These are phyloP conservation scores for Oreochromis niloticus DNA, from an alignment of 2,113 vertebrate species.

Conservation along the genomic window DNA sequence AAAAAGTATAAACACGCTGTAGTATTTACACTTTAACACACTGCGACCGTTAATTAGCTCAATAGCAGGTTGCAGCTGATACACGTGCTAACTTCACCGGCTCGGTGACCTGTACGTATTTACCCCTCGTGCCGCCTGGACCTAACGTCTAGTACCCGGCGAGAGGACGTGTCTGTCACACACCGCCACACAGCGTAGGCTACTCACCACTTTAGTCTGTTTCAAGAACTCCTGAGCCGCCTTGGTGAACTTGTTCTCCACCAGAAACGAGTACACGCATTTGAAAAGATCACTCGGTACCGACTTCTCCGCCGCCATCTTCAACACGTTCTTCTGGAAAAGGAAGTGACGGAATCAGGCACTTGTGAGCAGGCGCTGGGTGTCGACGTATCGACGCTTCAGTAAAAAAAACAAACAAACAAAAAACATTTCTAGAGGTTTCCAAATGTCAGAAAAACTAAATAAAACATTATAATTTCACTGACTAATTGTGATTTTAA, in stretches of 20 bases:
- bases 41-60: background rate
- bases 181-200: background rate
- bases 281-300: conserved; percentile 76
- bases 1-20: background rate
- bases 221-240: conserved; percentile 72
- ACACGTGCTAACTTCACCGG: conserved; percentile 35
- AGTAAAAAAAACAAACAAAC: background rate
- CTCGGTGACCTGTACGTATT: background rate
- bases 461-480: background rate
- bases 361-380: conserved; percentile 21
- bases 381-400: background rate
- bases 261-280: conserved; percentile 73
- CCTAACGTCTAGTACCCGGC: background rate
- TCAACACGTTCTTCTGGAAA: conserved; percentile 44
- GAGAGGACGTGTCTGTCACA: no score
- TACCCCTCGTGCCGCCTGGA: background rate
- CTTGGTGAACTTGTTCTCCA: conserved; percentile 77
- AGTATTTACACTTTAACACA: background rate
- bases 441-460: background rate
- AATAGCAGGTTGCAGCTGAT: background rate
- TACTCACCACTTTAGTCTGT: conserved; percentile 74
- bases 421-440: background rate
- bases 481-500: background rate
- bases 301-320: conserved; percentile 71
- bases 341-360: background rate